A percentile compares a stretch with the other conserved stretches of the same genome.
Conservation (phyloP, 2,113 vertebrate species). For the Platysternon megacephalum region DNA sequence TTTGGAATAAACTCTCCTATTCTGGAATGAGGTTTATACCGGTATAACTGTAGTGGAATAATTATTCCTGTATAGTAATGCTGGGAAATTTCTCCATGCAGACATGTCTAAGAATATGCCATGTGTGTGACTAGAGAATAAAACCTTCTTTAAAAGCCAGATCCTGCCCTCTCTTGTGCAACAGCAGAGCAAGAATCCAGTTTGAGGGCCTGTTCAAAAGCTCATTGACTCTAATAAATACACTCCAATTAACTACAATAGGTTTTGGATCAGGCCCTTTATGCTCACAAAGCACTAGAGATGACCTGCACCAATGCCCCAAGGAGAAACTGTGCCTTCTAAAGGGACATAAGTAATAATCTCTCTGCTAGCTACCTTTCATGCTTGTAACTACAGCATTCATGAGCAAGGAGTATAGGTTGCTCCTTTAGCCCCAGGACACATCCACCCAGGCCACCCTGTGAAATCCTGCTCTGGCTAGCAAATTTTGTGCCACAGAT, state of each 20-base stretch:
- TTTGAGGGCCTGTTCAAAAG: background rate
- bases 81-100: background rate
- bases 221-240: background rate
- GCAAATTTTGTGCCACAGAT: background rate
- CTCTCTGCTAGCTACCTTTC: no score
- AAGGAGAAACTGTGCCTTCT: no score
- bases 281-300: background rate
- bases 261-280: background rate
- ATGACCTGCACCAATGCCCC: no score
- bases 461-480: background rate
- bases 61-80: rapidly evolving
- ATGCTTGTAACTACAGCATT: background rate
- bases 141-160: background rate
- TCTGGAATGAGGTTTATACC: no score
- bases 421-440: background rate
- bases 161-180: background rate
- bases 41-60: background rate
- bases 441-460: background rate
- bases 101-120: background rate
- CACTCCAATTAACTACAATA: background rate
- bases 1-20: no score
- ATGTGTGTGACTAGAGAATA: background rate
- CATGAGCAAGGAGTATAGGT: background rate
- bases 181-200: background rate
- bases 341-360: no score